These are phyloP conservation scores for Smithornis capensis DNA, from an alignment of 2,113 vertebrate species.

Conservation along the genomic window DNA sequence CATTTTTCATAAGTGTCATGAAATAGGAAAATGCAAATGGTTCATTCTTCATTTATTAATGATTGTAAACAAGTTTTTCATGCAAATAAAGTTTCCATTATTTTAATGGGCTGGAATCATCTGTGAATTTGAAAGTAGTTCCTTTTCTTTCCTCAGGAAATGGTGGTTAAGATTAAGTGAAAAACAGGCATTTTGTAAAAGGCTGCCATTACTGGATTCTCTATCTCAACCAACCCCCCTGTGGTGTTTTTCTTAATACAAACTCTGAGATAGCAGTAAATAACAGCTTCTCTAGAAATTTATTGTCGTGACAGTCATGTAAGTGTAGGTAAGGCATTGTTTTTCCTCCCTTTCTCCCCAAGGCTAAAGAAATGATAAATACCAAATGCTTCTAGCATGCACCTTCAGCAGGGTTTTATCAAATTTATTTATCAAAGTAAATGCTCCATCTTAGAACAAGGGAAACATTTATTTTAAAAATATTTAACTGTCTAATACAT, in stretches of 20 bases:
- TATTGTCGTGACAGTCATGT: accelerated
- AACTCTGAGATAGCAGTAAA: not conserved
- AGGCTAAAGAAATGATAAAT: not conserved
- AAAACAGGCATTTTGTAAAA: not conserved
- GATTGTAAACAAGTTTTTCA: conserved; percentile 83
- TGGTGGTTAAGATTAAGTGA: not conserved
- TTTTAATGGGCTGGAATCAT: conserved; percentile 66
- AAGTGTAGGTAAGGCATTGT: not conserved
- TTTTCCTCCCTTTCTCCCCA: not conserved
- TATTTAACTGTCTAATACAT: conserved; percentile 97
- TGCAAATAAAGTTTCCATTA: conserved; percentile 84
- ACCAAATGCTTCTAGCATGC: conserved; percentile 22
- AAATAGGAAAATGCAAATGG: conserved; percentile 72
- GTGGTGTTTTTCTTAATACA: not conserved
- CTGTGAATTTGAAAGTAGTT: not conserved
- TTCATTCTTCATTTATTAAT: conserved; percentile 81
- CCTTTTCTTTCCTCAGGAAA: not conserved
- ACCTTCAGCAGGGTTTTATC: conserved; percentile 50
- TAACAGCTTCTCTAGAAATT: not conserved
- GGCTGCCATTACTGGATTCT: too few relatives aligned
- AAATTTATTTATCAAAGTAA: conserved; percentile 67
- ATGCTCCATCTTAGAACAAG: conserved; percentile 79
- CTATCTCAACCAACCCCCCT: not conserved
- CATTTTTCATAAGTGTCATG: conserved; percentile 76
- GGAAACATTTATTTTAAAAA: conserved; percentile 98